Evolutionary conservation across 2,113 vertebrate species (phyloP), one percentile per base, ranked within the genome.

Genomic region (Otus sunia): DNA sequence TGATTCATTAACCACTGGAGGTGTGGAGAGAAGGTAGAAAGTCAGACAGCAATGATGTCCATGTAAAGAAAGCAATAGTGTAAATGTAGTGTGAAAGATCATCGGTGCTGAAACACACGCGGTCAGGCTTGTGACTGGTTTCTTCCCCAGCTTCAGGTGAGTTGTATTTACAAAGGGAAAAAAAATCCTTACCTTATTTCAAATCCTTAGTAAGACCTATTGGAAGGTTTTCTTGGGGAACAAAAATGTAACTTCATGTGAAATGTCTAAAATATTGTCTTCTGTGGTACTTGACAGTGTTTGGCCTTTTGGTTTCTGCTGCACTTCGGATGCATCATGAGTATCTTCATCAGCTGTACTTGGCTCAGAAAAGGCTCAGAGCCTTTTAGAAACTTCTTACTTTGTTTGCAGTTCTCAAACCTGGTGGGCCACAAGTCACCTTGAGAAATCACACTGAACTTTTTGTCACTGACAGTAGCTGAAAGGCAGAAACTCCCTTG

Each of bases 1-100:
- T 82, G 91, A 69, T 97, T 94, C 88, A 89, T 96, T 95, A 90
- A 80, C 80, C 36, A 11, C 81, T 47, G 41, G 81, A 89, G 75
- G 37, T 63, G 37, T 67, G 77, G 77, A 67, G 74, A 12, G 82
- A 34, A 80, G 77, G 81, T 37, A 32, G 72, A 71, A 84, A 78
- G 76, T 72, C 47, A 73, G 63, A 12, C 26, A 88, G 79, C 59
- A 39, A 11, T 6, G 34, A 32, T 63, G 78, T 58, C 56, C 53
- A 72, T 63, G 47, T 45, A 63, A 88, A 86, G 63, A 77, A 53
- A 59, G 71, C 37, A 49, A 4, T 37, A 77, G 60, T 3, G 6
- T 69, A 93, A 92, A 87, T 41, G 83, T 50, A 63, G 41, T 14
- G 4, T 1, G 7, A 2, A 34, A 43, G 37, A 85, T 87, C 39